Evolutionary conservation across 2,888 invertebrate species (phyloP), one percentile per base, ranked within the genome.

Genomic region (Leptarthrus brevirostris): DNA sequence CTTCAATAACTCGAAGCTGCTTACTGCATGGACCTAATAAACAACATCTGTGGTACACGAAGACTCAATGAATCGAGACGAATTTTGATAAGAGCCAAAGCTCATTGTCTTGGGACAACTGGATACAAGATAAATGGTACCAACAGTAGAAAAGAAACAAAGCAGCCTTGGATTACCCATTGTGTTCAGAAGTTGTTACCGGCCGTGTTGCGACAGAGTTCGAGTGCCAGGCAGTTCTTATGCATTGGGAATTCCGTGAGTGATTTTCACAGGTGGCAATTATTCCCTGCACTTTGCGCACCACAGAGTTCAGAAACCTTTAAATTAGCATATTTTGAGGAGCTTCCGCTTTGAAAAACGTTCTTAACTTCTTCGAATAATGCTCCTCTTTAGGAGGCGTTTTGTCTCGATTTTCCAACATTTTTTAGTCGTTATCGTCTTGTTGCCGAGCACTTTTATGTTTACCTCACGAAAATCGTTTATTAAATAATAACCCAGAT

Each of bases 401-500:
- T 66, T 66, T 66, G 66, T 66, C 66, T 66, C 66, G 47, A 49
- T 24, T 20, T 47, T 20, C 47, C n/a, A 26, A 47, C 49, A 2
- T 18, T 22, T 22, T 20, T 20, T 18, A 14, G n/a, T 22, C 22
- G 44, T 66, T 47, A 24, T 47, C 8, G 30, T 30, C 30, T 30
- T 30, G 1, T 30, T 30, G 8, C 30, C 30, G 30, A 30, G 30
- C 4, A 5, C 22, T 24, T 66, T 66, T 66, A 66, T 66, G 66
- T 66, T 66, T 49, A 66, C 66, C 66, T 66, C 66, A 66, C 66
- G 66, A 66, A 66, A 49, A 66, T 49, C 66, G 66, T 49, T 66
- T 66, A 66, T 66, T 66, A 66, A 66, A 66, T 66, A 66, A 66
- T 66, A 66, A 66, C 66, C 66, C 66, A 66, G 66, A 66, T 66